Conservation (phyloP, 1,140 invertebrate genomes). For the Drosophila pseudoobscura region DNA sequence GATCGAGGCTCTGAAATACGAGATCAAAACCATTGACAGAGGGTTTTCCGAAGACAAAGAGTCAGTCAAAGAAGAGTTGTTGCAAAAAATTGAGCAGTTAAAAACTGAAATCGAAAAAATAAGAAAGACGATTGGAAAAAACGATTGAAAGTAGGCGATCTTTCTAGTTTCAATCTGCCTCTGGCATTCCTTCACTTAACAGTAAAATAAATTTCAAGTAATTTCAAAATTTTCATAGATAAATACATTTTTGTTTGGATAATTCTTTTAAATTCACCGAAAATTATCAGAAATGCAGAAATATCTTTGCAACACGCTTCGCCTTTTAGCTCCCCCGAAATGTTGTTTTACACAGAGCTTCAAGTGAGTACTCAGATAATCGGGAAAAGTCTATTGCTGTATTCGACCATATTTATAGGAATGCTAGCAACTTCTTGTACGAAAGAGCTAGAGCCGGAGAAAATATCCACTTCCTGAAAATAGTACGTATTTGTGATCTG, state of each 20-base stretch:
- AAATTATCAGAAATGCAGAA: no score
- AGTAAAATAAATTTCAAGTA: no score
- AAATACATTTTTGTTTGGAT: no score
- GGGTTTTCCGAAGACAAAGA: background rate
- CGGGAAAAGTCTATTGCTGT: background rate
- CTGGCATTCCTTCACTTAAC: no score
- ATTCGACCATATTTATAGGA: background rate
- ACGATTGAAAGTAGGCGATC: no score
- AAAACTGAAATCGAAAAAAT: no score
- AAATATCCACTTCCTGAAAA: constrained; percentile 56
- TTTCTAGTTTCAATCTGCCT: no score
- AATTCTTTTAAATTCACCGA: no score
- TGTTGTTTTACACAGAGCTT: background rate
- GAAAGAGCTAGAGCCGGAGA: constrained; percentile 19
- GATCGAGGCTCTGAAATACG: background rate
- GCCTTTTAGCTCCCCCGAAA: no score
- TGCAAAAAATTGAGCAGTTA: background rate
- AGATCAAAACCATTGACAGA: background rate
- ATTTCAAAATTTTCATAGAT: no score
- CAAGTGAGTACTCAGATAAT: background rate
- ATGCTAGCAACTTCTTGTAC: constrained; percentile 19
- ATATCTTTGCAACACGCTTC: no score
- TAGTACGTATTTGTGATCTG: constrained; percentile 21
- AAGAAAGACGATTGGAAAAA: no score
- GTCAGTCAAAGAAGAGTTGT: background rate